A percentile compares a stretch with the other conserved stretches of the same genome.
These are phyloP conservation scores for Matsumurasca onukii DNA, from an alignment of 1,140 invertebrate genomes.

Conservation along the genomic window DNA sequence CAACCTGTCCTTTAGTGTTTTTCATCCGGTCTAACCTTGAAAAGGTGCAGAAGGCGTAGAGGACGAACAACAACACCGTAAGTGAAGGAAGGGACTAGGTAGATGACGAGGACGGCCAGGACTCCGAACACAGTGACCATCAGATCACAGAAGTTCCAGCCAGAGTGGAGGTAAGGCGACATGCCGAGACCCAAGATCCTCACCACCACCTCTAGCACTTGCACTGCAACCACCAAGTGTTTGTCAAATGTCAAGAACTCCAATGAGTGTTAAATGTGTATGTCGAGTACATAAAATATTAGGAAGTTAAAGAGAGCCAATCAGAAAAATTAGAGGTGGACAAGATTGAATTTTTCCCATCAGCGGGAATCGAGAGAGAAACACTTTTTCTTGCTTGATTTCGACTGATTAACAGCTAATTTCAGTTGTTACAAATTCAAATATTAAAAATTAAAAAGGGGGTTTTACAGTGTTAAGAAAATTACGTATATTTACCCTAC, in stretches of 20 bases:
- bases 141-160: conserved; percentile 88
- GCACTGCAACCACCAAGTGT: conserved; percentile 61
- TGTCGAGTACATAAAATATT: conserved; percentile 31
- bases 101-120: conserved; percentile 64
- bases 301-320: background rate
- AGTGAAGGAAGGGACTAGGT: conserved; percentile 64
- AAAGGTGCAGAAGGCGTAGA: conserved; percentile 63
- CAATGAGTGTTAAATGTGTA: background rate
- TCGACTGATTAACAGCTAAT: no score
- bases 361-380: no score
- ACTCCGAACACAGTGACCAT: conserved; percentile 68
- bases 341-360: no score
- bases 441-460: no score
- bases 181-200: conserved; percentile 75
- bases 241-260: conserved; percentile 47
- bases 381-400: no score
- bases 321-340: background rate
- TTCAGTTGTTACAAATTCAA: no score
- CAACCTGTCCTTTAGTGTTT: no score
- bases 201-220: conserved; percentile 69
- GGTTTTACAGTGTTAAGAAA: no score
- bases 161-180: conserved; percentile 70
- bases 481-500: no score
- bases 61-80: conserved; percentile 75
- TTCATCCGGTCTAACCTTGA: no score